A percentile compares a stretch with the other conserved stretches of the same genome.
phyloP scores from a whole-genome alignment of 2,888 invertebrate genomes.

The Agrotis puta region DNA sequence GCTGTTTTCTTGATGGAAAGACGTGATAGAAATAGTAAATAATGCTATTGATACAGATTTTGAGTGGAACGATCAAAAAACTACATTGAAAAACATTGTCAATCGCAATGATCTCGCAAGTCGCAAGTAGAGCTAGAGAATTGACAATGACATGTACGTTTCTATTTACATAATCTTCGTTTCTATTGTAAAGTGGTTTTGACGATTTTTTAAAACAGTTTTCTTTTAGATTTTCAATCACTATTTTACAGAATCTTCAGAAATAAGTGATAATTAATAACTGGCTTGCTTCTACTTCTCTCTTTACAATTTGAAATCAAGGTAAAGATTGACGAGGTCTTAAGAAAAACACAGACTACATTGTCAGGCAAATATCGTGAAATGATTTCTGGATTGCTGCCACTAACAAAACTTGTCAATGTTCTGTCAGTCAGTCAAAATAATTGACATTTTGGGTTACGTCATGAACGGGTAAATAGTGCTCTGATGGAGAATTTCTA shows the following conservation, averaged over 20 bases:
- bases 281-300: background rate
- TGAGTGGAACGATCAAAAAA: background rate
- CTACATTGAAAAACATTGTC: background rate
- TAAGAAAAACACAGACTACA: no score
- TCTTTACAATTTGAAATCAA: no score
- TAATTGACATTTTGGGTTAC: conserved; percentile 41
- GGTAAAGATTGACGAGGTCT: background rate
- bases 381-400: background rate
- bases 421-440: background rate
- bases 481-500: conserved; percentile 25
- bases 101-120: no score
- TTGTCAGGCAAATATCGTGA: background rate
- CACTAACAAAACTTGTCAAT: background rate
- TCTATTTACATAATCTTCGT: conserved; percentile 3
- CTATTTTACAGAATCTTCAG: background rate
- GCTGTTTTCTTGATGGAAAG: background rate
- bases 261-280: background rate
- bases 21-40: conserved; percentile 14
- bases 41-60: conserved; percentile 9
- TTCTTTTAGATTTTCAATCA: no score
- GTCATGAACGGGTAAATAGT: conserved; percentile 56
- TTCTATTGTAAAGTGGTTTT: background rate
- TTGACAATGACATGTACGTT: conserved; percentile 23
- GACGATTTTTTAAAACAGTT: background rate
- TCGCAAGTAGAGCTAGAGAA: no score